Evolutionary conservation across 2,888 invertebrate species (phyloP).

Genomic region (Polyploca ridens): DNA sequence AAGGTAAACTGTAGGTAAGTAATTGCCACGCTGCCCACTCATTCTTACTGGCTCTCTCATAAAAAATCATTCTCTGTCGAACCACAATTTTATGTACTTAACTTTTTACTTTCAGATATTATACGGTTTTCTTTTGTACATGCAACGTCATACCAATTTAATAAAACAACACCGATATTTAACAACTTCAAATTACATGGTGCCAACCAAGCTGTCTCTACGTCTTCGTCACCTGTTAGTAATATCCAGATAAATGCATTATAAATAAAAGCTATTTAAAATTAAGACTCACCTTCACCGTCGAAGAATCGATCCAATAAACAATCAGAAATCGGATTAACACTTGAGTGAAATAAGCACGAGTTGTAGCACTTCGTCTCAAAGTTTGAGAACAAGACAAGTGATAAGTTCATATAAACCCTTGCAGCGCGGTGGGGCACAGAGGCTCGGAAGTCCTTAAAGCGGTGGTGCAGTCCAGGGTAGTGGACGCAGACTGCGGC

Average conservation of each 20-base stretch:
- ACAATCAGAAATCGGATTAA: conserved; percentile 76
- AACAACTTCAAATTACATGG: neutral
- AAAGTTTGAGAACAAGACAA: conserved; percentile 58
- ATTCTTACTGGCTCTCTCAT: conserved; percentile 28
- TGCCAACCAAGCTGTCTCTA: neutral
- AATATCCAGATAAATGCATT: neutral
- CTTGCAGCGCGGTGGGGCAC: conserved; percentile 46
- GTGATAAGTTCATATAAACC: conserved; percentile 59
- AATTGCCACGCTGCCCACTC: conserved; percentile 38
- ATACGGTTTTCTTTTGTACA: neutral
- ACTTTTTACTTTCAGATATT: neutral
- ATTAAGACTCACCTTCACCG: conserved; percentile 64
- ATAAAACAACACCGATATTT: neutral
- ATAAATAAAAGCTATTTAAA: conserved; percentile 21
- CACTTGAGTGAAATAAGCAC: conserved; percentile 80
- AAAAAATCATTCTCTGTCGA: neutral
- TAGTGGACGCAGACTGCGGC: conserved; percentile 44
- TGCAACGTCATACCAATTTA: neutral
- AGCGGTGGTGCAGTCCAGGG: conserved; percentile 58
- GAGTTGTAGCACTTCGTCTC: conserved; percentile 78
- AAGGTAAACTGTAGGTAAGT: conserved; percentile 28
- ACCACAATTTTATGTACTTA: neutral
- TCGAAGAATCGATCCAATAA: conserved; percentile 77
- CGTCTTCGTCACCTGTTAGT: neutral
- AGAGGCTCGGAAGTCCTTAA: conserved; percentile 44